These are phyloP conservation scores for Tipula lateralis DNA, from an alignment of 2,888 invertebrate species.

Conservation along the genomic window DNA sequence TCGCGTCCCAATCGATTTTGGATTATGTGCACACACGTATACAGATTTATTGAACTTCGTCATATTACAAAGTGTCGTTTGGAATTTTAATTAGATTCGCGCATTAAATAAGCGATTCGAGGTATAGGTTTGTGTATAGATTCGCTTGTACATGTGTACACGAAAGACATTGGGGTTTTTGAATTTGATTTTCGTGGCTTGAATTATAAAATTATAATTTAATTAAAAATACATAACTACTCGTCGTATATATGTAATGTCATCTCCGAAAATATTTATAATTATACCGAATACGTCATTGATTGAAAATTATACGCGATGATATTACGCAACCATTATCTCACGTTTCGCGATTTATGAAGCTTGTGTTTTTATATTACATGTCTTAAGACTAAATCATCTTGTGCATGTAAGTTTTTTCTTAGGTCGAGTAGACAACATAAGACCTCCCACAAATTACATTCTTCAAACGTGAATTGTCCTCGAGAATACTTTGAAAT, in stretches of 20 bases:
- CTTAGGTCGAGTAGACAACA: neutral
- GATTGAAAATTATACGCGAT: neutral
- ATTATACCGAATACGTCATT: neutral
- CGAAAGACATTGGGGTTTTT: neutral
- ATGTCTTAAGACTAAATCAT: neutral
- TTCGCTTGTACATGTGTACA: neutral
- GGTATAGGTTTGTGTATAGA: neutral
- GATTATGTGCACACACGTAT: neutral
- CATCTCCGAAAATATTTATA: neutral
- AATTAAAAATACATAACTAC: neutral
- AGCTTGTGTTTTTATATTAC: neutral
- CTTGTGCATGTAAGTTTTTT: neutral
- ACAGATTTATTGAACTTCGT: conserved; percentile 20
- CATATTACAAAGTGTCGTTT: neutral
- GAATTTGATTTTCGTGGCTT: neutral
- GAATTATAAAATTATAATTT: neutral
- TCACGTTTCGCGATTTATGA: neutral
- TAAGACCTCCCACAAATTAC: conserved; percentile 8
- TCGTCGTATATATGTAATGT: neutral
- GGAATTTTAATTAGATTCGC: neutral
- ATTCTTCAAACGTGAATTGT: neutral
- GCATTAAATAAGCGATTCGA: neutral
- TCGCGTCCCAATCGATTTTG: neutral
- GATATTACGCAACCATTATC: neutral
- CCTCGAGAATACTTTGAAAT: conserved; percentile 24